phyloP scores from a whole-genome alignment of 92 coral and sea anemone genomes.

The Epizoanthus ramosus region DNA sequence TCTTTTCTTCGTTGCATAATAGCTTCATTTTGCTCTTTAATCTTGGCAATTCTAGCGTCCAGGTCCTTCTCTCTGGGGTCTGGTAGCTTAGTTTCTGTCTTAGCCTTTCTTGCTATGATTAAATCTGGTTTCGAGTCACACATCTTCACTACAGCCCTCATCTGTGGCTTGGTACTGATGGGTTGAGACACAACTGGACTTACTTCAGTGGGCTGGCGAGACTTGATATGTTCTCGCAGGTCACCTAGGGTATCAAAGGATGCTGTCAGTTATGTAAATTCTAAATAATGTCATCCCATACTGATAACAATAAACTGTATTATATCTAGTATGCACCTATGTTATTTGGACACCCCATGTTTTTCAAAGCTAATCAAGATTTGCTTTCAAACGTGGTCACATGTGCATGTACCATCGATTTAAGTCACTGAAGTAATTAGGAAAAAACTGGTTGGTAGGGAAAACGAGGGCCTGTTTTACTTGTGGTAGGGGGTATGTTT shows the following conservation, averaged over 20 bases:
- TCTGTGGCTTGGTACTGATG: not conserved
- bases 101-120: slow-evolving; percentile 41
- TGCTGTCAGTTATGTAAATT: not conserved
- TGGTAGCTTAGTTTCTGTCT: slow-evolving; percentile 29
- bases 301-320: too few relatives aligned
- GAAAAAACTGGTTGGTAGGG: too few relatives aligned
- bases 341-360: too few relatives aligned
- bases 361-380: too few relatives aligned
- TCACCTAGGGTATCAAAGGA: slow-evolving; percentile 11
- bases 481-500: too few relatives aligned
- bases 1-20: slow-evolving; percentile 75
- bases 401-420: too few relatives aligned
- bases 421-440: too few relatives aligned
- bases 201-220: slow-evolving; percentile 1
- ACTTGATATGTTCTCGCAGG: slow-evolving; percentile 4
- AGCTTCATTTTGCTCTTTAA: slow-evolving; percentile 63
- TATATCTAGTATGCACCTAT: too few relatives aligned
- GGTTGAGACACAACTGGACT: not conserved
- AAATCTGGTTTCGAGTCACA: slow-evolving; percentile 33
- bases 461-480: too few relatives aligned
- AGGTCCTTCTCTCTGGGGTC: slow-evolving; percentile 72
- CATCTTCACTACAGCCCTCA: slow-evolving; percentile 14
- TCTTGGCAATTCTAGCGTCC: slow-evolving; percentile 78
- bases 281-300: too few relatives aligned
- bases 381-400: too few relatives aligned